Evolutionary conservation across 1,140 invertebrate species (phyloP), one percentile per base, ranked within the genome.

Genomic region (Galleria mellonella): DNA sequence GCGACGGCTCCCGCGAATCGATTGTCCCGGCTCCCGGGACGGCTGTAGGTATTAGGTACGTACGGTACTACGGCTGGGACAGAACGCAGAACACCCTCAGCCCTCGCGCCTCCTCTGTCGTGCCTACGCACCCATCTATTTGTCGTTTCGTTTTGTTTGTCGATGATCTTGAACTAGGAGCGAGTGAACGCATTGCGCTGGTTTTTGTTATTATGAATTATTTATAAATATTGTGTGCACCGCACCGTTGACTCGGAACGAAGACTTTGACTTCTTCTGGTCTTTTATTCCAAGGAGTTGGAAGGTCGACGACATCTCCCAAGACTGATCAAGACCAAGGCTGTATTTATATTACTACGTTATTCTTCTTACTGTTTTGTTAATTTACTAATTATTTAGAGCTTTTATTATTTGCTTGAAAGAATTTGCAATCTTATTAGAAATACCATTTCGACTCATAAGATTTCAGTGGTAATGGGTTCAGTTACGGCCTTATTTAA

Each of bases 1-100:
- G 76, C 59, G 39, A 46, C n/a, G n/a, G n/a, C n/a, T n/a, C n/a
- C 54, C 49, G 39, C 32, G 54, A 69, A 78, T 79, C 75, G 73
- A 79, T 83, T 75, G 72, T 72, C 63, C 62, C 52, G 48, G 54
- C n/a, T 29, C 33, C 29, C 32, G 32, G 40, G 29, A 38, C 17
- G 9, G n/a, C 17, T 23, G 17, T 23, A 41, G 37, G 35, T 33
- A 32, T 47, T 43, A 37, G 50, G 30, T 45, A 32, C 10, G 15
- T 17, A 23, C 23, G 12, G 28, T 43, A 31, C 31, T 11, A 13
- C 23, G 15, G 41, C 32, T 28, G 29, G 36, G 14, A n/a, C 43
- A 30, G 55, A 41, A 23, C 6, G 45, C 45, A 37, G 32, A 38
- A 40, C 62, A 56, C 62, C 58, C 62, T 58, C 55, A 6, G 23